phyloP scores from a whole-genome alignment of 2,888 invertebrate species.

The Slavum lentiscoides region DNA sequence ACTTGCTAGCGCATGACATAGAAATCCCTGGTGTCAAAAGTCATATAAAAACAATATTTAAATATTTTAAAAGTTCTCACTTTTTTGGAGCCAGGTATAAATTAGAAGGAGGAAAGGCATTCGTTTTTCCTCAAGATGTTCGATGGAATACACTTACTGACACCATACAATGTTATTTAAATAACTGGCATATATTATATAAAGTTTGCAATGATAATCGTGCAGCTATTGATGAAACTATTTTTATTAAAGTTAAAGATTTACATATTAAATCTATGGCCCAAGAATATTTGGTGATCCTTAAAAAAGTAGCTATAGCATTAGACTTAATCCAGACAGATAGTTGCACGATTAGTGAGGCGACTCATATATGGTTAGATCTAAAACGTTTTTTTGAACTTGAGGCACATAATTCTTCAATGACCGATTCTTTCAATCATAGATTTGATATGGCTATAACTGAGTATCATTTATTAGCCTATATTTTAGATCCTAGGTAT shows the following conservation, averaged over 20 bases:
- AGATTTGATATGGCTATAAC: neutral
- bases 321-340: neutral
- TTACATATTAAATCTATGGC: neutral
- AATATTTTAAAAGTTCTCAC: conserved; percentile 12
- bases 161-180: neutral
- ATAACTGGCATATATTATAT: neutral
- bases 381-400: neutral
- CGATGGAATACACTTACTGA: conserved; percentile 3
- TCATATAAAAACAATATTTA: conserved; percentile 10
- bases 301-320: neutral
- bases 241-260: neutral
- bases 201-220: neutral
- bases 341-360: conserved; percentile 5
- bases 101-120: neutral
- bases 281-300: neutral
- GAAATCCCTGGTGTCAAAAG: neutral
- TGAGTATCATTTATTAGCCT: conserved; percentile 1
- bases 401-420: neutral
- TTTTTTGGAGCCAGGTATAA: no score
- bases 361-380: neutral
- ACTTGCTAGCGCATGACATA: conserved; percentile 2
- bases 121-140: conserved; percentile 9
- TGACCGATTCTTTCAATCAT: neutral
- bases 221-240: neutral
- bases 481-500: conserved; percentile 7